A percentile compares a stretch with the other conserved stretches of the same genome.
phyloP scores from a whole-genome alignment of 2,888 invertebrate genomes.

The Ochropacha duplaris region DNA sequence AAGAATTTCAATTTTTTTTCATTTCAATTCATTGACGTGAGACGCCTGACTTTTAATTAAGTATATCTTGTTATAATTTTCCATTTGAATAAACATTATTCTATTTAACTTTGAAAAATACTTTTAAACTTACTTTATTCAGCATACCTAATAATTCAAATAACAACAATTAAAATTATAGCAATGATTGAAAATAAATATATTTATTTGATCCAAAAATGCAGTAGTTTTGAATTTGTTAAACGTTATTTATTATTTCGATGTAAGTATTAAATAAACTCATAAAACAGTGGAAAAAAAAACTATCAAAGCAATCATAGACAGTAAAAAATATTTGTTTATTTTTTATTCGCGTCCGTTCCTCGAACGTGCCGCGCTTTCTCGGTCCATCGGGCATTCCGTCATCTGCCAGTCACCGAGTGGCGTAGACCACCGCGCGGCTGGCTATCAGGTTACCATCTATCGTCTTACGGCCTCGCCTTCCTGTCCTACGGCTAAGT shows the following conservation, averaged over 20 bases:
- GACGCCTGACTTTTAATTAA: slow-evolving; percentile 58
- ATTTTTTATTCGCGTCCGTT: slow-evolving; percentile 39
- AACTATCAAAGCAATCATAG: slow-evolving; percentile 26
- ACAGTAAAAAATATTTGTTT: slow-evolving; percentile 35
- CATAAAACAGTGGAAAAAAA: slow-evolving; percentile 5
- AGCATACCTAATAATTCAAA: background rate
- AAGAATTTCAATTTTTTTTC: slow-evolving; percentile 39
- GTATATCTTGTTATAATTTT: slow-evolving; percentile 67
- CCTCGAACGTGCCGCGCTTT: slow-evolving; percentile 76
- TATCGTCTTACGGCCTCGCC: slow-evolving; percentile 75
- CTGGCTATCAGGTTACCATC: slow-evolving; percentile 72
- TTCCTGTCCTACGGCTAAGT: slow-evolving; percentile 80
- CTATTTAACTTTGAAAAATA: slow-evolving; percentile 10
- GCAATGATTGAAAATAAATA: too few relatives aligned
- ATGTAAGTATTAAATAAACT: too few relatives aligned
- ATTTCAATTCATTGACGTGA: slow-evolving; percentile 41
- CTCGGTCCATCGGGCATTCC: slow-evolving; percentile 81
- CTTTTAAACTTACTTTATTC: background rate
- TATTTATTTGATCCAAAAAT: too few relatives aligned
- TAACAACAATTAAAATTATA: too few relatives aligned
- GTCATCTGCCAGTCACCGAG: slow-evolving; percentile 76
- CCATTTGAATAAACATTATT: slow-evolving; percentile 48
- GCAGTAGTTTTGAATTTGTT: too few relatives aligned
- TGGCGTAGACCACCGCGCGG: slow-evolving; percentile 74
- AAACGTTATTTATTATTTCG: too few relatives aligned